These are phyloP conservation scores for Myotis pilosus DNA, from an alignment of 2,797 vertebrate species.

Conservation along the genomic window DNA sequence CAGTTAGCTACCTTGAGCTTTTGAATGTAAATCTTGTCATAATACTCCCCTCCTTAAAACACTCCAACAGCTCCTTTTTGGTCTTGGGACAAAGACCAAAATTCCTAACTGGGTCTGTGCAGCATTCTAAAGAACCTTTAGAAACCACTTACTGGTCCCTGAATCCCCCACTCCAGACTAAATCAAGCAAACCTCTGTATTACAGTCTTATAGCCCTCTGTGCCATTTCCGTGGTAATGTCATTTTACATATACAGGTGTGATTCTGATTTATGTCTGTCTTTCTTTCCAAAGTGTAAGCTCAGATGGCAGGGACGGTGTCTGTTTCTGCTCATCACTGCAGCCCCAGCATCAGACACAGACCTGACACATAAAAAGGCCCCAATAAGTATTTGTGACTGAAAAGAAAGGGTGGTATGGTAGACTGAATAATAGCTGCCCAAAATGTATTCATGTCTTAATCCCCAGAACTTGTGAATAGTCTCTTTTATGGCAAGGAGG, in stretches of 20 bases:
- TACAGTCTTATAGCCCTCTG: background rate
- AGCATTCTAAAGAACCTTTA: background rate
- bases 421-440: rapidly evolving
- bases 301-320: background rate
- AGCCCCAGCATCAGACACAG: background rate
- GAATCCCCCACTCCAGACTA: background rate
- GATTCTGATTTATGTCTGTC: background rate
- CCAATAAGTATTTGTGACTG: background rate
- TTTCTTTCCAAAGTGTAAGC: background rate
- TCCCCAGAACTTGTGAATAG: background rate
- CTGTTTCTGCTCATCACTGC: background rate
- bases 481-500: background rate
- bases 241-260: background rate
- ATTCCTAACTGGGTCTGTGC: background rate
- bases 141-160: background rate
- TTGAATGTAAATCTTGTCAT: background rate
- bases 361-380: background rate
- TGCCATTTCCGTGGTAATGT: rapidly evolving
- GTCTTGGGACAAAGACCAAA: background rate
- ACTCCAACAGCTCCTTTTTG: background rate
- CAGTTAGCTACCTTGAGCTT: background rate
- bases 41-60: background rate
- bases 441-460: background rate
- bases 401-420: background rate
- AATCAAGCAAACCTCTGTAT: background rate